Percentiles rank a stretch among this genome's conserved stretches.
Conservation (phyloP, 2,888 invertebrate species). For the Melanargia galathea region DNA sequence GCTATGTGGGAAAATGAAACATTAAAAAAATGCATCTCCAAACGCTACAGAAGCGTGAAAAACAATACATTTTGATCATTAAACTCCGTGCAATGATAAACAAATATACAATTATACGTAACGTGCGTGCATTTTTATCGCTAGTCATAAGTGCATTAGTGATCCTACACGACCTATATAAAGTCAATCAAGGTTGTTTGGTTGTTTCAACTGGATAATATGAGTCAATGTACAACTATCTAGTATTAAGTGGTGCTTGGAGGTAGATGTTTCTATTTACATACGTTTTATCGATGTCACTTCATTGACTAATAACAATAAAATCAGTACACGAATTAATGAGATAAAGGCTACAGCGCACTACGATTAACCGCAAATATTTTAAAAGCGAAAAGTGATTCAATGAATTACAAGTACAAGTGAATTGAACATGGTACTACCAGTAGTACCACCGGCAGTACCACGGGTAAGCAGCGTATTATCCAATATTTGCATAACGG, state of each 20-base stretch:
- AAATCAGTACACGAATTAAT: background rate
- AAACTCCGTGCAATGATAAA: constrained; percentile 34
- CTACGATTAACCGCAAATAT: background rate
- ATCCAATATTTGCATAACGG: no score
- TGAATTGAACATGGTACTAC: background rate
- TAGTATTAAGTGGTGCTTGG: constrained; percentile 23
- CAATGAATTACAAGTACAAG: background rate
- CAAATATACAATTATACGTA: background rate
- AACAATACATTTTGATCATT: constrained; percentile 21
- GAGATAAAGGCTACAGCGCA: background rate
- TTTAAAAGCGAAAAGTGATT: background rate
- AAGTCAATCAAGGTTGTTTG: constrained; percentile 32
- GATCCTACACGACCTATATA: constrained; percentile 33
- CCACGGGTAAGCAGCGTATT: no score
- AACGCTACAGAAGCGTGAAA: constrained; percentile 35
- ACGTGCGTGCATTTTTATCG: constrained; percentile 30
- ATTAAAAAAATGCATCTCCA: constrained; percentile 10
- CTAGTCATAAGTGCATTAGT: constrained; percentile 32
- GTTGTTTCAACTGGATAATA: constrained; percentile 24
- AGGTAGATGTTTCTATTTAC: constrained; percentile 3
- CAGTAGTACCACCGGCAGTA: no score
- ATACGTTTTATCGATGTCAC: background rate
- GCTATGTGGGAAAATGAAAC: background rate
- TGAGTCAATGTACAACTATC: constrained; percentile 37
- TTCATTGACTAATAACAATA: constrained; percentile 28